phyloP scores from a whole-genome alignment of 2,888 invertebrate species.

The Xestia rhomboidea region DNA sequence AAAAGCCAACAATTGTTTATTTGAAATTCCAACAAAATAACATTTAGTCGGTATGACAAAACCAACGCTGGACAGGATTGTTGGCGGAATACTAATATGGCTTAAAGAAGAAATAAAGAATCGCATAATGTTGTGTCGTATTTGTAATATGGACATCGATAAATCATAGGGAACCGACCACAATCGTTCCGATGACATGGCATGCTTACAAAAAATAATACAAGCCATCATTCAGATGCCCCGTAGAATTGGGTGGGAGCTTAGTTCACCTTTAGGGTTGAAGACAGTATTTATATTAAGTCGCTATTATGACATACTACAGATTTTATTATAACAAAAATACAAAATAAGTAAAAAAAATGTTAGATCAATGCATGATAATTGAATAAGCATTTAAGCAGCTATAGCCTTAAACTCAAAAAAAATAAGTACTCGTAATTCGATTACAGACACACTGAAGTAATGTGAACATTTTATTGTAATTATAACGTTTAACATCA shows the following conservation, averaged over 20 bases:
- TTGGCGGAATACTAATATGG: slow-evolving; percentile 90
- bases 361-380: not conserved
- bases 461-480: not conserved
- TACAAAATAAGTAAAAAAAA: not conserved
- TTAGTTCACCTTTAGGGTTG: slow-evolving; percentile 80
- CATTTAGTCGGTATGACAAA: slow-evolving; percentile 90
- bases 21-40: slow-evolving; percentile 90
- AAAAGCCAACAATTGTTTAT: slow-evolving; percentile 88
- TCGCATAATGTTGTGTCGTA: slow-evolving; percentile 90
- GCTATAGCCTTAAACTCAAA: not conserved
- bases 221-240: slow-evolving; percentile 89
- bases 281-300: slow-evolving; percentile 27
- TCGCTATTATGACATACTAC: slow-evolving; percentile 9
- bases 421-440: not conserved
- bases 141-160: slow-evolving; percentile 90
- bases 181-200: slow-evolving; percentile 91
- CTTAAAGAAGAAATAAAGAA: slow-evolving; percentile 90
- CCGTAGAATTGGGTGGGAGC: slow-evolving; percentile 89
- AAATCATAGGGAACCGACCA: slow-evolving; percentile 90
- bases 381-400: not conserved
- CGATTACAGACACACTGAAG: not conserved
- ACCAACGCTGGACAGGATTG: slow-evolving; percentile 88
- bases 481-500: slow-evolving; percentile 19
- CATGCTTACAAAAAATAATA: slow-evolving; percentile 89
- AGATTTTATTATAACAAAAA: not conserved